Base-by-base conservation (phyloP, 2,888 invertebrate genomes). In the Meteorus cinctellus region DNA sequence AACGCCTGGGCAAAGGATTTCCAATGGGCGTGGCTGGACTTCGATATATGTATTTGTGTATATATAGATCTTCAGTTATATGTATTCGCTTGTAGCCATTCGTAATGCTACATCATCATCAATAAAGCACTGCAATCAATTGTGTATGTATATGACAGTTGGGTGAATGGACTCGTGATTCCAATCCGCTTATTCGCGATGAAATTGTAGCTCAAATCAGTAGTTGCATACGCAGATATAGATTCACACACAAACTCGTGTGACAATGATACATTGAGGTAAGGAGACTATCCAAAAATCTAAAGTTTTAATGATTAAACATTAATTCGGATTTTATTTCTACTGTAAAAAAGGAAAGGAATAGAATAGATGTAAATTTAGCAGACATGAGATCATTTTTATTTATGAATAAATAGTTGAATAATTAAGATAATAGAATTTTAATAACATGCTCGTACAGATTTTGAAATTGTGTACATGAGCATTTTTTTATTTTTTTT, bases 1-100 rank as follows among this genome's bases (percentile, higher is more conserved):
- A n/a, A 48, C 29, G 55, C 29, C 31, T 27, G 31, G 19, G 31
- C 31, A 51, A 34, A 68, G 29, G 29, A 34, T 34, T 31, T 72
- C 14, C 29, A 63, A 74, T 67, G 59, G 74, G 65, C 66, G 63
- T 74, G 62, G 74, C 60, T 48, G 45, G 51, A 72, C 48, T 16
- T 29, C 59, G n/a, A 59, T 24, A 55, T 24, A 59, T n/a, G 31
- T 72, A 65, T 65, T 8, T 34, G 31, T 16, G 36, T 67, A 67
- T 60, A 73, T 66, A 24, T 24, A 24, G 24, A 24, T 24, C 62
- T n/a, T 36, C 34, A 65, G 65, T 65, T 65, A 65, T 65, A 19
- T 34, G 41, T 36, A 41, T 65, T 34, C 24, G 34, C n/a, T 24
- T 65, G 16, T 31, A 34, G 41, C 65, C 36, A 65, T 34, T 65